Conservation (phyloP, 2,888 invertebrate species). For the Merodon equestris region DNA sequence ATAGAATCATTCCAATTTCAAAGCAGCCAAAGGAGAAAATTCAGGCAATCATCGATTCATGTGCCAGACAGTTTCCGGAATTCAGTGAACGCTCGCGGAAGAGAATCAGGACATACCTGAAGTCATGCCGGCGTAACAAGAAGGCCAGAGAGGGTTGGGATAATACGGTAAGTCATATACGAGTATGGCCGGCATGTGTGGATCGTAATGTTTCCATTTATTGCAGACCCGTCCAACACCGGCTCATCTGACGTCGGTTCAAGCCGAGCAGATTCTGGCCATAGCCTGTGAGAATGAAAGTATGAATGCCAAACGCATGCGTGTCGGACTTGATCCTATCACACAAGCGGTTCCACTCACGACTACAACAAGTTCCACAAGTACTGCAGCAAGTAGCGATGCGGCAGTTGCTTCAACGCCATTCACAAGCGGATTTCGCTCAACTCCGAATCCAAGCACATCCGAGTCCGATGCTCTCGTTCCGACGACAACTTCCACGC, state of each 20-base stretch:
- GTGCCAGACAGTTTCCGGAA: conserved; percentile 97
- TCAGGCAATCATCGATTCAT: conserved; percentile 97
- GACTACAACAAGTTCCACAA: conserved; percentile 75
- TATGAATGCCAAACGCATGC: conserved; percentile 97
- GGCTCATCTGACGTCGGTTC: conserved; percentile 96
- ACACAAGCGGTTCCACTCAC: conserved; percentile 89
- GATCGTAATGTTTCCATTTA: background rate
- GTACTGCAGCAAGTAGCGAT: conserved; percentile 75
- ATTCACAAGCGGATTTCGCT: conserved; percentile 73
- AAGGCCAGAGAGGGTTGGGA: conserved; percentile 95
- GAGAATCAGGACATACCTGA: conserved; percentile 95
- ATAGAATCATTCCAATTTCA: conserved; percentile 97
- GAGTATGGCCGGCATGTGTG: too few species aligned
- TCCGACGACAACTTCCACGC: conserved; percentile 71
- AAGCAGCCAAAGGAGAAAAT: conserved; percentile 99
- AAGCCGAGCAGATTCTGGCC: conserved; percentile 96
- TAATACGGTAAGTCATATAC: conserved; percentile 86
- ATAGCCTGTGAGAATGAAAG: conserved; percentile 98
- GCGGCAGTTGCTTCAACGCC: conserved; percentile 71
- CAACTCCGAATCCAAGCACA: conserved; percentile 76
- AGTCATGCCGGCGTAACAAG: conserved; percentile 96
- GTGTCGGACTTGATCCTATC: conserved; percentile 95
- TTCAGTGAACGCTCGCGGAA: conserved; percentile 97
- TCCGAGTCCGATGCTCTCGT: conserved; percentile 74
- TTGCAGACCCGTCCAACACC: conserved; percentile 94